A percentile compares a stretch with the other conserved stretches of the same genome.
These are phyloP conservation scores for Porites australiensis DNA, from an alignment of 64 coral and sea anemone species.

Conservation along the genomic window DNA sequence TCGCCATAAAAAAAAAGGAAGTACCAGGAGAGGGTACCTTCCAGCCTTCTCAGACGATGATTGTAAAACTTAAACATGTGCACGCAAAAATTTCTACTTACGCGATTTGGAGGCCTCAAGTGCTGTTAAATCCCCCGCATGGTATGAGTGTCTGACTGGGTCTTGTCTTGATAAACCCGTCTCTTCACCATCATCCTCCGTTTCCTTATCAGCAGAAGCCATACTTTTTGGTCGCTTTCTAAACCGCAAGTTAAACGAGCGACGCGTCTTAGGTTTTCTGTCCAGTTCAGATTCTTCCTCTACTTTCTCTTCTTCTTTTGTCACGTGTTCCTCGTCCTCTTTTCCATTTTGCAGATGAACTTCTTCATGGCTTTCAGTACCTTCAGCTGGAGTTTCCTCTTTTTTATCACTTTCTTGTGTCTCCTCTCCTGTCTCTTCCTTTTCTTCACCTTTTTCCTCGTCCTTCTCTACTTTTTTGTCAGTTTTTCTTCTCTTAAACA, in stretches of 20 bases:
- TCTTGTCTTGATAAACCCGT: constrained; percentile 53
- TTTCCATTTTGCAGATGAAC: background rate
- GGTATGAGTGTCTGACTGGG: constrained; percentile 77
- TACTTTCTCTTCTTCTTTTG: constrained; percentile 35
- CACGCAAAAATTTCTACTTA: too few species aligned
- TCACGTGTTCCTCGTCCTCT: background rate
- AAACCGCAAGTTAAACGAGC: constrained; percentile 44
- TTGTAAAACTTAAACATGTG: too few species aligned
- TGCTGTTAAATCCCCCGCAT: constrained; percentile 72
- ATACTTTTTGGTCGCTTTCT: constrained; percentile 70
- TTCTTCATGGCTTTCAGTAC: constrained; percentile 1
- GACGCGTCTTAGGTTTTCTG: constrained; percentile 46
- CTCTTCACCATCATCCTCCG: constrained; percentile 18
- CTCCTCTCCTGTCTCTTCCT: constrained; percentile 45
- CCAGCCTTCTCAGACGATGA: too few species aligned
- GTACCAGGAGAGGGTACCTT: too few species aligned
- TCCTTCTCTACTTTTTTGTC: constrained; percentile 46
- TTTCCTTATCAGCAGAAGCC: constrained; percentile 48
- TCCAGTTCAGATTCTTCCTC: constrained; percentile 41
- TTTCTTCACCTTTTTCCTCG: constrained; percentile 51
- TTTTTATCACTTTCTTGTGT: constrained; percentile 8
- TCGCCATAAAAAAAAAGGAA: too few species aligned
- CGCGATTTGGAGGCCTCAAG: constrained; percentile 42
- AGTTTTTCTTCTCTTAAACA: constrained; percentile 65
- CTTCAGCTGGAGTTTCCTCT: background rate